These are phyloP conservation scores for Smithornis capensis DNA, from an alignment of 2,113 vertebrate genomes.

Conservation along the genomic window DNA sequence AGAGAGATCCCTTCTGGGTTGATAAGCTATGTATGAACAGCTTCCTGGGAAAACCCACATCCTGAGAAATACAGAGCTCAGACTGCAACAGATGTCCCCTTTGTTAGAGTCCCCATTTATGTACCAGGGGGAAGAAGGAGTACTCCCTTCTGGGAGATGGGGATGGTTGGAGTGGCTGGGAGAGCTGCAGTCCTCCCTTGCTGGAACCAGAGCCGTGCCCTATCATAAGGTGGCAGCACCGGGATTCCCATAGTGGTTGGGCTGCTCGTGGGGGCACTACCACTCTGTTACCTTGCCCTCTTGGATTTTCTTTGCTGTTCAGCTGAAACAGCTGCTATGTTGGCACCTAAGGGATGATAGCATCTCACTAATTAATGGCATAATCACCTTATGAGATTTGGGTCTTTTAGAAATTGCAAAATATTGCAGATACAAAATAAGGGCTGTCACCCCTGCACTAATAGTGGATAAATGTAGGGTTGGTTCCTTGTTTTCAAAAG, in stretches of 20 bases:
- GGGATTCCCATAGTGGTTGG: background rate
- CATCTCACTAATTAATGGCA: background rate
- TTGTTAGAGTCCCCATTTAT: background rate
- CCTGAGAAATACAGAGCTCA: background rate
- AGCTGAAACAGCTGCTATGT: background rate
- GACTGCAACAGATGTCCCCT: background rate
- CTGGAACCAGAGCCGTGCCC: background rate
- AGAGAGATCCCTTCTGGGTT: background rate
- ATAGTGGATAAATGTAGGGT: background rate
- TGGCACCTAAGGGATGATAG: background rate
- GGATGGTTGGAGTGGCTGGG: background rate
- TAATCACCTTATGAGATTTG: background rate
- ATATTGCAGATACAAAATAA: background rate
- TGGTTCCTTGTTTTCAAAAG: slow-evolving; percentile 3
- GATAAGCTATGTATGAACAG: background rate
- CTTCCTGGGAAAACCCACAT: background rate
- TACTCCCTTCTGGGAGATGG: background rate
- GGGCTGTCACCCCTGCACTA: background rate
- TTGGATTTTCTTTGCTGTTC: background rate
- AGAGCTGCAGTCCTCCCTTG: background rate
- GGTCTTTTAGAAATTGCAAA: background rate
- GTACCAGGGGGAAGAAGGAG: background rate
- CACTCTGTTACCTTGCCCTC: background rate
- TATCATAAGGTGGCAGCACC: rapidly evolving
- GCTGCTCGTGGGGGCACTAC: background rate